Evolutionary conservation across 53 echinoderm and acorn worm species (phyloP).

Genomic region (Temnopleurus reevesii): DNA sequence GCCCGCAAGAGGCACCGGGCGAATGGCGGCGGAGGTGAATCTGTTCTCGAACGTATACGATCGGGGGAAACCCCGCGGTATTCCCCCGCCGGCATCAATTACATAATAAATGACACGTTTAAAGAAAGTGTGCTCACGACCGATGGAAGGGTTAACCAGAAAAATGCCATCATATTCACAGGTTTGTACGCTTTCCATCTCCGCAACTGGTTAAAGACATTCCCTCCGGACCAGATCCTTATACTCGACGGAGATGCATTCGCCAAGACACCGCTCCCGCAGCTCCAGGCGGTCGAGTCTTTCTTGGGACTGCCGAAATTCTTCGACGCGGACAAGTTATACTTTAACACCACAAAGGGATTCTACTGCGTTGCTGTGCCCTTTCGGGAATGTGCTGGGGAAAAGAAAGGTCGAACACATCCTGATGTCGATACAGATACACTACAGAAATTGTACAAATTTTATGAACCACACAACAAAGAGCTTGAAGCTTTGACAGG

Average conservation of each 20-base stretch:
- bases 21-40: neutral
- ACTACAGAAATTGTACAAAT: neutral
- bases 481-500: neutral
- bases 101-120: constrained; percentile 53
- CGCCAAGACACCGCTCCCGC: neutral
- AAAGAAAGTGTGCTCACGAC: constrained; percentile 64
- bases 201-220: neutral
- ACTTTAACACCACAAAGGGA: constrained; percentile 68
- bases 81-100: neutral
- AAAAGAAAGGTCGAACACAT: neutral
- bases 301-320: constrained; percentile 73
- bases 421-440: neutral
- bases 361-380: constrained; percentile 59
- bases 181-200: neutral
- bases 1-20: neutral
- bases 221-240: neutral
- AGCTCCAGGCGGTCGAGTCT: constrained; percentile 60
- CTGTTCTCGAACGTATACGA: no score
- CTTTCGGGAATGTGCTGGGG: neutral
- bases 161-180: constrained; percentile 61
- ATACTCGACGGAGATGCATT: neutral
- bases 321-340: constrained; percentile 68
- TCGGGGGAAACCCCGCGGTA: neutral
- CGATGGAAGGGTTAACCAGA: constrained; percentile 53
- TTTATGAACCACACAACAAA: constrained; percentile 6